Evolutionary conservation across 2,888 invertebrate genomes (phyloP).

Genomic region (Drosophila antonietae): DNA sequence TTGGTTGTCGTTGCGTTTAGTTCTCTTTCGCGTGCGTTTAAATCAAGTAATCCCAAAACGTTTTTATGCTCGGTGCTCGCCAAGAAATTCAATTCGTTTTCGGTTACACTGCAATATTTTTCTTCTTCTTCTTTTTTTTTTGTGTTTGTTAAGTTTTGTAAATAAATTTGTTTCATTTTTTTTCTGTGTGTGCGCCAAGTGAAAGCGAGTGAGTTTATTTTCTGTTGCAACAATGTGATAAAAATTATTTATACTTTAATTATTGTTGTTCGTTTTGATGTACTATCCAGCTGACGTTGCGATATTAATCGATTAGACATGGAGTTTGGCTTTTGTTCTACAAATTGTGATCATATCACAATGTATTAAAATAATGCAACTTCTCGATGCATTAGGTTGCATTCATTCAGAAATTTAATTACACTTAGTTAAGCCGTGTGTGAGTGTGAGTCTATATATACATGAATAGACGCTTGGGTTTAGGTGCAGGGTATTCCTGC

Average conservation of each 20-base stretch:
- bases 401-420: not conserved
- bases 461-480: too few relatives aligned
- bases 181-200: constrained; percentile 53
- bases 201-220: constrained; percentile 59
- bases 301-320: not conserved
- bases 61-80: constrained; percentile 17
- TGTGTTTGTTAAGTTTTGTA: constrained; percentile 12
- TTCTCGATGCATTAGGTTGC: not conserved
- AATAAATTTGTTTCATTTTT: constrained; percentile 9
- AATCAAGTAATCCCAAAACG: constrained; percentile 60
- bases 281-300: not conserved
- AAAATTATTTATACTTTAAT: not conserved
- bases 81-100: constrained; percentile 22
- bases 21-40: constrained; percentile 68
- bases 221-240: constrained; percentile 6
- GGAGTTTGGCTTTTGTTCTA: not conserved
- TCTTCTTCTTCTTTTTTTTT: not conserved
- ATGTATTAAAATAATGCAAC: not conserved
- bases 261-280: not conserved
- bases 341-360: too few relatives aligned
- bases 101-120: constrained; percentile 1
- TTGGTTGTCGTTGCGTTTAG: constrained; percentile 57
- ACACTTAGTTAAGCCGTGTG: not conserved
- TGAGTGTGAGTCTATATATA: not conserved
- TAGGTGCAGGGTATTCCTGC: not conserved